Base-by-base conservation (phyloP, 2,888 invertebrate genomes). In the Belgica antarctica region DNA sequence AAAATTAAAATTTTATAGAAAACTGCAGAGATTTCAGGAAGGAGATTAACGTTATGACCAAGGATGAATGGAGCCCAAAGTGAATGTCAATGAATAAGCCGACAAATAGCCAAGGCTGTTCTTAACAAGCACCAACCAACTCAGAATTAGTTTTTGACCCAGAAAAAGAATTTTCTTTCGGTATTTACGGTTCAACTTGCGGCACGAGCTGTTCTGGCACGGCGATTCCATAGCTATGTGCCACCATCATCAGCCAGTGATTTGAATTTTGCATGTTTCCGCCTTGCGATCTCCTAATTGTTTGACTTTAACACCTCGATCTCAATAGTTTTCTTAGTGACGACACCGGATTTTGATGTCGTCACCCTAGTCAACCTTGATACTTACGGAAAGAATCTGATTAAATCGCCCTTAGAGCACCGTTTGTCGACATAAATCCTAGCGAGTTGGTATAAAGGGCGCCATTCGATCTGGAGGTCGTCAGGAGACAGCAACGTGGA, bases 381-480 rank as follows among this genome's bases (percentile, higher is more conserved):
- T 59, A 73, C 73, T 73, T 73, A 73, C 73, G 72, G 47, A 46
- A 65, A 72, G 47, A 70, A 72, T 59, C 72, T 71, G 62, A 73
- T 73, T 12, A 74, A 72, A 31, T 72, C 72, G 19, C 73, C 74
- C 68, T 74, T 74, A 0, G 70, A 71, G 7, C 72, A 71, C 15
- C 72, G 69, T 62, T 74, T 73, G 46, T 72, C 72, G 0, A 74
- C n/a, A 70, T 73, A 73, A 7, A 74, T 72, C 52, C 72, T 72
- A 34, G 71, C 72, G 12, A 74, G 59, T 25, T 71, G 84, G 77
- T 90, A 92, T 7, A 96, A 81, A 10, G 94, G 94, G 73, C 87
- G 83, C 96, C 96, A 96, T 66, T 89, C 88, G 72, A 96, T 81
- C 71, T 84, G 84, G 71, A 96, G 77, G 72, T 96, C 96, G 71